Conservation (phyloP, 2,797 vertebrate species). For the Geotrypetes seraphini region DNA sequence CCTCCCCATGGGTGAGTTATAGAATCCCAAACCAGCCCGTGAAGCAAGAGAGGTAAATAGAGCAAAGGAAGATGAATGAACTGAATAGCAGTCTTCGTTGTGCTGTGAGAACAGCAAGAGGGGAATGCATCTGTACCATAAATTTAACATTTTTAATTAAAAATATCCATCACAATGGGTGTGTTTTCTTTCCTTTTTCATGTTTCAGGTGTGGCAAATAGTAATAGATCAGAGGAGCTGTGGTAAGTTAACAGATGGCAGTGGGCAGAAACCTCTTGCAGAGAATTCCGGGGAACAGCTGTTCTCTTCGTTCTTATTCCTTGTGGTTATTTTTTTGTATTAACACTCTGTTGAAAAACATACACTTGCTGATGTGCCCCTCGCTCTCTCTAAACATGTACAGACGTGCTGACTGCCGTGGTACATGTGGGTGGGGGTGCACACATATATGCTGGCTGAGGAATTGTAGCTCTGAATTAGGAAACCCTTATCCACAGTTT, state of each 20-base stretch:
- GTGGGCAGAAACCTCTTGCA: neutral
- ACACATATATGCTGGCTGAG: no score
- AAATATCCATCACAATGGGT: neutral
- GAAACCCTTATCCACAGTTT: no score
- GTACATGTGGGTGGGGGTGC: no score
- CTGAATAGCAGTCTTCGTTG: no score
- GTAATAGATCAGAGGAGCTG: neutral
- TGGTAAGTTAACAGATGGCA: neutral
- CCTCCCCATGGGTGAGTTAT: no score
- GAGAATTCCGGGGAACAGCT: neutral
- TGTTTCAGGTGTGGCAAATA: neutral
- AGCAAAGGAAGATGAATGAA: no score
- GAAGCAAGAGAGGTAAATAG: no score
- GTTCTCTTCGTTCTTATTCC: neutral
- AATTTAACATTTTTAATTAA: constrained; percentile 6
- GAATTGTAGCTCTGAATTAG: no score
- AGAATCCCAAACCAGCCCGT: no score
- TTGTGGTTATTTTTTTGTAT: neutral
- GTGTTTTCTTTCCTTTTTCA: neutral
- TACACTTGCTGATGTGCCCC: no score
- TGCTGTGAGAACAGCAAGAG: neutral
- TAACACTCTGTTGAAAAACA: neutral
- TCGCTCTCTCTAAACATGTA: no score
- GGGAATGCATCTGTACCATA: neutral
- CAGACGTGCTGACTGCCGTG: no score